A percentile compares a stretch with the other conserved stretches of the same genome.
Evolutionary conservation across 2,888 invertebrate species (phyloP).

Genomic region (Gisinianus flammeolus): DNA sequence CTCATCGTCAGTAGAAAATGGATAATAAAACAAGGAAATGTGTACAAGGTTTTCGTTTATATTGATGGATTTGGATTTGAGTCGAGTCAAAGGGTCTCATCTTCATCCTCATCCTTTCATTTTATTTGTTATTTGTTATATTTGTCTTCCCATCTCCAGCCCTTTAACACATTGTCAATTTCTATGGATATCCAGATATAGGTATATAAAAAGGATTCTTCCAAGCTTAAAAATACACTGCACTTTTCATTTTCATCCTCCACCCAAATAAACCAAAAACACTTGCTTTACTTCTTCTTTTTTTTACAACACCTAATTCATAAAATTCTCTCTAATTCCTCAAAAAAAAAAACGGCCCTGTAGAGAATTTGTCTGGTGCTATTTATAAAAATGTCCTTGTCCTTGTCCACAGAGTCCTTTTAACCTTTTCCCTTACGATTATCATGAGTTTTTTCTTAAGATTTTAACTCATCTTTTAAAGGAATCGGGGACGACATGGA

Average conservation of each 20-base stretch:
- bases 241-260: background rate
- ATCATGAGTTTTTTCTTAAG: background rate
- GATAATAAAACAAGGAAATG: background rate
- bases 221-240: background rate
- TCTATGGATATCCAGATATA: background rate
- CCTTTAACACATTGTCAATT: background rate
- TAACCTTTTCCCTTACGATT: background rate
- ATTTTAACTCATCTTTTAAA: background rate
- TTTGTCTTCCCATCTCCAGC: background rate
- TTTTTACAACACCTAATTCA: slow-evolving; percentile 1
- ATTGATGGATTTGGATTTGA: slow-evolving; percentile 15
- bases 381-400: background rate
- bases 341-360: background rate
- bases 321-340: slow-evolving; percentile 2
- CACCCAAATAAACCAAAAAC: background rate
- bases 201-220: background rate
- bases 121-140: background rate
- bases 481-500: no score
- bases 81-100: slow-evolving; percentile 8
- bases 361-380: background rate
- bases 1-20: no score
- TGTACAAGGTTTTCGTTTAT: background rate
- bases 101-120: slow-evolving; percentile 8
- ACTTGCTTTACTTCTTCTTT: slow-evolving; percentile 3
- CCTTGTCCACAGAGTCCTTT: background rate